Base-by-base conservation (phyloP, 1,140 invertebrate species). In the Meloidogyne exigua region DNA sequence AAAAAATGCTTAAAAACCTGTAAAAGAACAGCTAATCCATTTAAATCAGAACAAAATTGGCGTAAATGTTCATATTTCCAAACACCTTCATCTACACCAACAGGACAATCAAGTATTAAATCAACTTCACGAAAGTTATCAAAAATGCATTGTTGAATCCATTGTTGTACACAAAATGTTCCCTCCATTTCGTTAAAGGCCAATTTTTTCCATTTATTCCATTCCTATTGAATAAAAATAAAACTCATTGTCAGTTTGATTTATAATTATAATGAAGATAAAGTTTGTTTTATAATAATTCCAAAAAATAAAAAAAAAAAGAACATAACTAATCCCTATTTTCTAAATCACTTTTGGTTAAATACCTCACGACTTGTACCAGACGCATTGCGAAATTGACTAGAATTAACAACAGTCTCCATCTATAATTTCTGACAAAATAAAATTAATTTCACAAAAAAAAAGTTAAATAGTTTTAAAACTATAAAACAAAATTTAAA, bases 51-150 rank as follows among this genome's bases (percentile, higher is more conserved):
- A 44, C 73, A 74, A 49, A 84, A 69, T 72, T 89, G 92, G 91
- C 93, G 91, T 44, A 99, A 90, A 90, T 99, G 97, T 90, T 99
- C 97, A 89, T 99, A 99, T 89, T 99, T 99, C 97, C 97, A 99
- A 12, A 98, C 95, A 49, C 96, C 96, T 89, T 98, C 95, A 88
- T 99, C 96, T 88, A 98, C 95, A 12, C 93, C 92, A 82, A 98
- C 95, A 21, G 97, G 97, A 89, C 96, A 94, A 81, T 92, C 94
- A 15, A 99, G 89, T 85, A 99, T 98, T 44, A 93, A 91, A 83
- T 98, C 95, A 72, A 99, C 92, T 89, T 96, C 94, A 25, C 92
- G 91, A 32, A 94, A 93, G 89, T 99, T 94, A 80, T 92, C 92
- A 80, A 94, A 91, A 78, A 99, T 98, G 81, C 94, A 92, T 89